A percentile compares a stretch with the other conserved stretches of the same genome.
Conservation (phyloP, 2,113 vertebrate genomes). For the Hemichromis elongatus region DNA sequence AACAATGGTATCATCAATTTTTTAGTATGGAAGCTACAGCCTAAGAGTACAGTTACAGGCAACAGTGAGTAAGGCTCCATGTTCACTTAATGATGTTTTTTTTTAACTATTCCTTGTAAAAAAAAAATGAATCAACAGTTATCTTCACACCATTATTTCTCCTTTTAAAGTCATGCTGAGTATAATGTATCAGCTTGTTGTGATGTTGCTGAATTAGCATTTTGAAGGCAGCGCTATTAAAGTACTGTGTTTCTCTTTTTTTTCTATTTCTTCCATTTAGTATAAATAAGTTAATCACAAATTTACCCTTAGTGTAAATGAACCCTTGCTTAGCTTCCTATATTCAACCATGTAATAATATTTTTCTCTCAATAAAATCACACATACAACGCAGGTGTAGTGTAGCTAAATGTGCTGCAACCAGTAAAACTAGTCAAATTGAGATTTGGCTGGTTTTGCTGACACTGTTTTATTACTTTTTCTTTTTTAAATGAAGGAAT, state of each 20-base stretch:
- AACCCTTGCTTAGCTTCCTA: rapidly evolving
- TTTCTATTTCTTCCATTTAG: not conserved
- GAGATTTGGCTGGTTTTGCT: not conserved
- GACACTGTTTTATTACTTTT: not conserved
- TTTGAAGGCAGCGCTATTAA: rapidly evolving
- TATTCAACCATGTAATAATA: not conserved
- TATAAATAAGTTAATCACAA: not conserved
- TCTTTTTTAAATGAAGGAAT: not conserved
- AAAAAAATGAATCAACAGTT: not conserved
- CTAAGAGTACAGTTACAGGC: not conserved
- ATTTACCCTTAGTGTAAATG: not conserved
- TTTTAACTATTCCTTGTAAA: not conserved
- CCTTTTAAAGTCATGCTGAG: not conserved
- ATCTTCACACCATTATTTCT: not conserved
- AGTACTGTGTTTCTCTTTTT: not conserved
- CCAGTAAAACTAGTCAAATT: not conserved
- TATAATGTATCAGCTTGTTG: not conserved
- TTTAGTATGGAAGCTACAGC: not conserved
- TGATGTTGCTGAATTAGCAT: not conserved
- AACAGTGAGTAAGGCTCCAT: not conserved
- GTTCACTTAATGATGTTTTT: not conserved
- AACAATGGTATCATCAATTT: not conserved
- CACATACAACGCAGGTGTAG: not conserved
- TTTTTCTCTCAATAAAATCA: not conserved
- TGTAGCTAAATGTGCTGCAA: not conserved